Base-by-base conservation (phyloP, 2,888 invertebrate species). In the Norana najaformis region DNA sequence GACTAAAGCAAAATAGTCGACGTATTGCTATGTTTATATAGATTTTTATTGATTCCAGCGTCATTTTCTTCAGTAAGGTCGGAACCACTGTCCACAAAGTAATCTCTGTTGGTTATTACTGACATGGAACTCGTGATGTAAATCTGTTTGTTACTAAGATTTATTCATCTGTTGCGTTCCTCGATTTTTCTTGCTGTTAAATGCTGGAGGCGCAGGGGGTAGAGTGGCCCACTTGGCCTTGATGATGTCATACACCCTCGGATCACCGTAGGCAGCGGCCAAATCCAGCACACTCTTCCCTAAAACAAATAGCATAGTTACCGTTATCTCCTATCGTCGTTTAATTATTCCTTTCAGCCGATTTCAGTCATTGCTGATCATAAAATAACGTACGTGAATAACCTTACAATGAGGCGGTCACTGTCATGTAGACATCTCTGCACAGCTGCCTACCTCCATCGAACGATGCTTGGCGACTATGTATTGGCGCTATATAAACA, bases 251-350 rank as follows among this genome's bases (percentile, higher is more conserved):
- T 93, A 92, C 18, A 95, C 94, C 37, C 94, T 91, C 4, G 93
- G 93, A 91, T 95, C 95, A 69, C 94, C 94, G 93, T 93, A 95
- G 2, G 94, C 92, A 47, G 92, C 92, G 13, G 95, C 94, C 88
- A 94, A 91, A 90, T 94, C 95, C 92, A 94, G 90, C 34, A 94
- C 94, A 85, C 91, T 93, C 89, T 94, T 93, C 89, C 95, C 95
- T 95, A 41, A 34, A 85, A 85, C 23, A 85, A 36, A 85, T n/a
- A n/a, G n/a, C n/a, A 36, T 36, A n/a, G 69, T n/a, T n/a, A n/a
- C 3, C 23, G 23, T 23, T 47, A 20, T 23, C n/a, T n/a, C n/a
- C n/a, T n/a, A n/a, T n/a, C n/a, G n/a, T n/a, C n/a, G n/a, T n/a
- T n/a, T n/a, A n/a, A n/a, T n/a, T n/a, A n/a, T n/a, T n/a, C n/a